These are phyloP conservation scores for pig (Sus scrofa) DNA, from an alignment of 2,113 vertebrate genomes.

Conservation along the genomic window DNA sequence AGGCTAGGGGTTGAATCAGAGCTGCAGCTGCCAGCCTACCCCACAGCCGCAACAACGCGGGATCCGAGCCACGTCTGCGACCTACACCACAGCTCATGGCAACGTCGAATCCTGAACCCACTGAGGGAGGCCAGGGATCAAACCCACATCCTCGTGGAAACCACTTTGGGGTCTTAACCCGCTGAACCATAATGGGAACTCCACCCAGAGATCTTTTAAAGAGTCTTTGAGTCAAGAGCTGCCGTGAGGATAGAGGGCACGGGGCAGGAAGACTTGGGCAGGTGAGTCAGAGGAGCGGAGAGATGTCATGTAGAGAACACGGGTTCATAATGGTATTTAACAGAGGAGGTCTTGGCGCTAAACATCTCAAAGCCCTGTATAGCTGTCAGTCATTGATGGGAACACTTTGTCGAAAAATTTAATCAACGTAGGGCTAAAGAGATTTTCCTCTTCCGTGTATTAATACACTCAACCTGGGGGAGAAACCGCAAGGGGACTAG, in stretches of 20 bases:
- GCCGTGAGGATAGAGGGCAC: neutral
- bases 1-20: no score
- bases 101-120: no score
- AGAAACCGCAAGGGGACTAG: neutral
- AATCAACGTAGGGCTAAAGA: neutral
- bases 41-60: no score
- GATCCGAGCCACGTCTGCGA: no score
- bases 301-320: neutral
- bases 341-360: neutral
- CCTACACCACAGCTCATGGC: no score
- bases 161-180: no score
- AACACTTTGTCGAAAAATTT: neutral
- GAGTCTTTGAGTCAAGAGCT: neutral
- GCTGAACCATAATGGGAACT: no score
- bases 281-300: neutral
- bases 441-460: conserved; percentile 16
- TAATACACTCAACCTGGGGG: neutral
- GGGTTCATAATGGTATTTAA: neutral
- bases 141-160: no score
- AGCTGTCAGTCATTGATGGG: neutral
- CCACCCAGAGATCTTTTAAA: neutral
- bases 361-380: neutral
- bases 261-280: neutral
- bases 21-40: no score
- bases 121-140: no score